Base-by-base conservation (phyloP, 2,113 vertebrate species). In the Lophochroa leadbeateri region DNA sequence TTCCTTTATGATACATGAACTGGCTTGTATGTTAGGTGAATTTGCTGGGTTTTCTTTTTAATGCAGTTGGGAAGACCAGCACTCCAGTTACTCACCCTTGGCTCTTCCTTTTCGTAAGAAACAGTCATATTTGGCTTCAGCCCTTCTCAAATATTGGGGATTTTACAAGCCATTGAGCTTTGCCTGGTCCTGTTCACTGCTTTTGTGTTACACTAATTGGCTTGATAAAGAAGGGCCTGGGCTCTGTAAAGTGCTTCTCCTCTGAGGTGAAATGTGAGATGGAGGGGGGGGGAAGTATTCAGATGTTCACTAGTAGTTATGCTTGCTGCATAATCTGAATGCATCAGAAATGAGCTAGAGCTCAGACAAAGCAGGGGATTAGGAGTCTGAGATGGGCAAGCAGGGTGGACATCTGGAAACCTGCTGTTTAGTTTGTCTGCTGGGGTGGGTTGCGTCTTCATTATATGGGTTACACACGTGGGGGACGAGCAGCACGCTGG, bases 291-390 rank as follows among this genome's bases (percentile, higher is more conserved):
- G 75, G 80, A 50, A 88, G 93, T 78, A 88, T 80, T 96, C 57
- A 84, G 82, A 94, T 92, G 82, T 92, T 96, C 64, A 21, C 69
- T 72, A 95, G 88, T 86, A 96, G 92, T 95, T 96, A 82, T 76
- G 85, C 90, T 63, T 1, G 2, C 86, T 86, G 90, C 92, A 93
- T 96, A 95, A 97, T 96, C 96, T 94, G 94, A 97, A 96, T n/a
- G 96, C 94, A 97, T 97, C 96, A 94, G 95, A 94, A 96, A 96
- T 94, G 95, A 95, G 75, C 92, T 84, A 81, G 80, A 94, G 84
- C 94, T 96, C 88, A 90, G 94, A 97, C 92, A 94, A 97, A 95
- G 94, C 94, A 71, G 92, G 92, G 94, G 97, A 97, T 97, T 96
- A 96, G 83, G 92, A 96, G 96, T 97, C 95, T 96, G 90, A 92